Conservation (phyloP, 2,888 invertebrate species). For the Bellardia pandia region DNA sequence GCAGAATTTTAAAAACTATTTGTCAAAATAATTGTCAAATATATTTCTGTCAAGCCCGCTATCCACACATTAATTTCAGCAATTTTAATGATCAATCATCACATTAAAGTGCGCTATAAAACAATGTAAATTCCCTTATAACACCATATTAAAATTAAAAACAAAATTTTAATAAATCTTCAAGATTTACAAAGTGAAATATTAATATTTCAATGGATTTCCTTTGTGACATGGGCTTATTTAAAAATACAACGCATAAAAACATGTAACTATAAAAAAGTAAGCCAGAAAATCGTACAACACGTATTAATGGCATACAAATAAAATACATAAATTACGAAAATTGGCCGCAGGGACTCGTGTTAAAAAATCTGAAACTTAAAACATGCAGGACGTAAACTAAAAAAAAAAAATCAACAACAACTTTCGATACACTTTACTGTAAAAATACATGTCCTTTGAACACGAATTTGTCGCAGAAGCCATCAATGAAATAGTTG, state of each 20-base stretch:
- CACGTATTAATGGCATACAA: constrained; percentile 40
- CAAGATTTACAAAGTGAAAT: constrained; percentile 26
- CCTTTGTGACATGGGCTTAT: constrained; percentile 16
- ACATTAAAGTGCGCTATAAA: neutral
- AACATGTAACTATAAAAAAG: neutral
- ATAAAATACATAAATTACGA: constrained; percentile 61
- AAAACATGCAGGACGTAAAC: constrained; percentile 30
- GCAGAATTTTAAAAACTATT: too few relatives aligned
- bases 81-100: neutral
- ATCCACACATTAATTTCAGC: neutral
- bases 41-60: neutral
- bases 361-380: constrained; percentile 58
- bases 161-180: constrained; percentile 34
- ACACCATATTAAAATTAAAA: neutral
- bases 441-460: constrained; percentile 14
- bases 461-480: constrained; percentile 11
- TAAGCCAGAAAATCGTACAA: constrained; percentile 28
- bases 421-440: constrained; percentile 16
- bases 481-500: constrained; percentile 26
- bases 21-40: neutral
- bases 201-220: constrained; percentile 30
- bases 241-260: constrained; percentile 30
- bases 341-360: constrained; percentile 54
- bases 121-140: neutral
- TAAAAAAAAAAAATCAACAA: constrained; percentile 15